phyloP scores from a whole-genome alignment of 2,797 vertebrate species.

The Notoglanidium macrostoma region DNA sequence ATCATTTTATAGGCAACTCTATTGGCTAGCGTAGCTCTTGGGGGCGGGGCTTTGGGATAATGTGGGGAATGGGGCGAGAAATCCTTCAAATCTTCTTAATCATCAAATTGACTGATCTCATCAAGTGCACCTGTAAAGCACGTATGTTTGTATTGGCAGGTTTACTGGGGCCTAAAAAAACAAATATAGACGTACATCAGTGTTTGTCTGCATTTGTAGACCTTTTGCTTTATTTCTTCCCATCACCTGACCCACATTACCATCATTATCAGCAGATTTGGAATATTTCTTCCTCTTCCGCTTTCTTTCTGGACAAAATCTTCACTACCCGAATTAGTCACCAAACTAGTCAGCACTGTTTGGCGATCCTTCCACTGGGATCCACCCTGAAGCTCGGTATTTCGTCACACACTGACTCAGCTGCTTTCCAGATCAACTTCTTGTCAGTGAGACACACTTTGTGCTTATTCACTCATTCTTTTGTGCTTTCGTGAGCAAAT shows the following conservation, averaged over 20 bases:
- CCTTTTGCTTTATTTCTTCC: not conserved
- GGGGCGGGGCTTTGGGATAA: not conserved
- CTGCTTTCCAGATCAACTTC: not conserved
- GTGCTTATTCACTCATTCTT: not conserved
- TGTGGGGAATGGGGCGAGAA: not conserved
- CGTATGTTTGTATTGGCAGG: not conserved
- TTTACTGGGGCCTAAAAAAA: not conserved
- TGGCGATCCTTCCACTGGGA: not conserved
- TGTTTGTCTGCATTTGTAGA: not conserved
- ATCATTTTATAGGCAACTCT: not conserved
- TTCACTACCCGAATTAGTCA: not conserved
- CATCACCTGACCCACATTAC: no score
- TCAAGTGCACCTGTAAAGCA: not conserved
- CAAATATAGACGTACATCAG: no score
- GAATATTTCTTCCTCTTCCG: not conserved
- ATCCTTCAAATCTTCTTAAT: no score
- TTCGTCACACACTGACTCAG: not conserved
- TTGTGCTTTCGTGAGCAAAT: not conserved
- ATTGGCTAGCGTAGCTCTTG: not conserved
- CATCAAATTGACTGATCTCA: not conserved
- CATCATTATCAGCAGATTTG: no score
- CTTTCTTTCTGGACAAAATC: not conserved
- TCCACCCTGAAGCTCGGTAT: not conserved
- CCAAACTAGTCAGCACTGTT: not conserved
- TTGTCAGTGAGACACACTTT: no score